phyloP scores from a whole-genome alignment of 2,797 vertebrate species.

The Enteromius treurensis region DNA sequence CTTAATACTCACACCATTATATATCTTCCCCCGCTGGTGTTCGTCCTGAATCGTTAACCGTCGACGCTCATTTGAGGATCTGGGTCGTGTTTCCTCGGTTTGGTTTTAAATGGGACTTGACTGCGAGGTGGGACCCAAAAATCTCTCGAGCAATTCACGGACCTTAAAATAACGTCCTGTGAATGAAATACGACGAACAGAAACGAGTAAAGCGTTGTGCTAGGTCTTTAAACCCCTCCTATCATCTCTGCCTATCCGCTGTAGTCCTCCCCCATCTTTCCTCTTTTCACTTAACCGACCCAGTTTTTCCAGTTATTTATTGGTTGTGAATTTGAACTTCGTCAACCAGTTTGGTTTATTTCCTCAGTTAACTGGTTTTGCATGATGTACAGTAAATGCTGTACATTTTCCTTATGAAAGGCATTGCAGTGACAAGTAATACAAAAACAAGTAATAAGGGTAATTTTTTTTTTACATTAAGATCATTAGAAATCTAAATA shows the following conservation, averaged over 20 bases:
- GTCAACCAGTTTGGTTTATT: neutral
- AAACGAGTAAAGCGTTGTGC: neutral
- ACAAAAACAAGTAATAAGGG: neutral
- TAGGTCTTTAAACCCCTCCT: constrained; percentile 24
- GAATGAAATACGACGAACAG: neutral
- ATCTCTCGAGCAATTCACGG: neutral
- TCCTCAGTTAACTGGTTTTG: neutral
- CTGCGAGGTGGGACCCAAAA: neutral
- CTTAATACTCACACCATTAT: neutral
- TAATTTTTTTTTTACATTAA: too few relatives aligned
- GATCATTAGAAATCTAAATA: too few relatives aligned
- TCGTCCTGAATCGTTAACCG: neutral
- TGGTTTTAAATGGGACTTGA: neutral
- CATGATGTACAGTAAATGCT: neutral
- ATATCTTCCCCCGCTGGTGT: neutral
- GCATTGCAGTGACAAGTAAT: neutral
- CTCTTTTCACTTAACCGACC: neutral
- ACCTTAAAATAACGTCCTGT: neutral
- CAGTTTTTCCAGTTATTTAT: neutral
- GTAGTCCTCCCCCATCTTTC: neutral
- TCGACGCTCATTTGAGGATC: neutral
- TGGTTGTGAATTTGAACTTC: neutral
- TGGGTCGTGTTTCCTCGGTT: neutral
- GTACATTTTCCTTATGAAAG: neutral
- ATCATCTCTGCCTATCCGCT: neutral